Conservation (phyloP, 2,888 invertebrate genomes). For the Lacanobia wlatinum region DNA sequence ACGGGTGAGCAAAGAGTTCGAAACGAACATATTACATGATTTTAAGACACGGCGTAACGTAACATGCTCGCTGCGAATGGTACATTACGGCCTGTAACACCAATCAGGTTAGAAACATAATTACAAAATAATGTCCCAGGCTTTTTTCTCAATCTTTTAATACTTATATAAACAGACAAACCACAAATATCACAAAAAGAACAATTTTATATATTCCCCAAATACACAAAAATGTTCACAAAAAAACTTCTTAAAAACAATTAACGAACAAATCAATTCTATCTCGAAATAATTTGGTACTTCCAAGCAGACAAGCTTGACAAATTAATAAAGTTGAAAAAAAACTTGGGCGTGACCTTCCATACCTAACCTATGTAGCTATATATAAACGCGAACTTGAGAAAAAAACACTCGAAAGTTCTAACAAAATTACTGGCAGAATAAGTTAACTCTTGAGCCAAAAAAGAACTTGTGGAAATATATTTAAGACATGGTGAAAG, state of each 20-base stretch:
- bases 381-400: constrained; percentile 14
- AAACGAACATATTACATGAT: no score
- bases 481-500: no score
- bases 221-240: neutral
- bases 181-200: neutral
- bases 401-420: constrained; percentile 25
- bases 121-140: no score
- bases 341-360: constrained; percentile 27
- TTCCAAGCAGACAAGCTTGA: constrained; percentile 32
- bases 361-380: constrained; percentile 10
- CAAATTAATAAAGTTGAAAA: constrained; percentile 55
- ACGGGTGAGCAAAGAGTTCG: no score
- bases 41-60: no score
- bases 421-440: constrained; percentile 7
- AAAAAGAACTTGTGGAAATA: neutral
- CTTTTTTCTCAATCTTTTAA: no score
- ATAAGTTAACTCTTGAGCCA: constrained; percentile 7
- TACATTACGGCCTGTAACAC: no score
- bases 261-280: constrained; percentile 45
- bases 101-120: no score
- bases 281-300: constrained; percentile 36
- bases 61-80: no score
- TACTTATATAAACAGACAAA: neutral
- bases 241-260: constrained; percentile 30
- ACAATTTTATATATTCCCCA: neutral